Percentiles rank a stretch among this genome's conserved stretches.
Evolutionary conservation across 92 coral and sea anemone genomes (phyloP).

Genomic region (Zoanthus gigantus): DNA sequence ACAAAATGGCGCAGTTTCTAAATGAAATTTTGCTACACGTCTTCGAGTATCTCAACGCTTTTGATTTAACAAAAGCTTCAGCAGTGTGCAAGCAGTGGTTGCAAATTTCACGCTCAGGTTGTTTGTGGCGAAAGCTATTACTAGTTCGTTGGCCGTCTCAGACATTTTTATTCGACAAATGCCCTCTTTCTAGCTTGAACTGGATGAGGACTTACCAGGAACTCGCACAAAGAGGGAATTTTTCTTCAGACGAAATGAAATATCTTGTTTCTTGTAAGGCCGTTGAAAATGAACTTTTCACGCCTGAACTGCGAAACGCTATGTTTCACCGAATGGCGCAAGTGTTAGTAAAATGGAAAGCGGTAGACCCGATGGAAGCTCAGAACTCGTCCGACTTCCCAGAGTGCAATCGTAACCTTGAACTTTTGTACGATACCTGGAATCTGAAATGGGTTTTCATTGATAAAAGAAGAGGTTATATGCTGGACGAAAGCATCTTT

Average conservation of each 20-base stretch:
- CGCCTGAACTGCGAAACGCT: slow-evolving; percentile 82
- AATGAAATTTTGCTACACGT: slow-evolving; percentile 94
- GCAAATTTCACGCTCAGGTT: slow-evolving; percentile 74
- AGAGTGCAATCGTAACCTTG: slow-evolving; percentile 82
- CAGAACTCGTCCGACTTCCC: slow-evolving; percentile 82
- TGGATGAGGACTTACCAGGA: slow-evolving; percentile 91
- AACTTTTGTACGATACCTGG: slow-evolving; percentile 90
- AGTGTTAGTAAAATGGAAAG: slow-evolving; percentile 78
- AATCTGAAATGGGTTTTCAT: slow-evolving; percentile 94
- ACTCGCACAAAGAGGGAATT: slow-evolving; percentile 78
- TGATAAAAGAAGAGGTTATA: slow-evolving; percentile 90
- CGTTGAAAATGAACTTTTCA: slow-evolving; percentile 79
- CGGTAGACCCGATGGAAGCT: slow-evolving; percentile 77
- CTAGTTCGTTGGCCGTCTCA: slow-evolving; percentile 94
- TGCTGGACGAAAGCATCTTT: slow-evolving; percentile 83
- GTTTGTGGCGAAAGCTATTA: slow-evolving; percentile 85
- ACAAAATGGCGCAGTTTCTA: slow-evolving; percentile 74
- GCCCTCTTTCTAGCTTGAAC: slow-evolving; percentile 72
- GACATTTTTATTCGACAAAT: slow-evolving; percentile 77
- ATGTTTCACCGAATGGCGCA: slow-evolving; percentile 90
- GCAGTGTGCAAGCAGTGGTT: slow-evolving; percentile 90
- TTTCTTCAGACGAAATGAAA: slow-evolving; percentile 94
- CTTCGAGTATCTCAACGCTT: slow-evolving; percentile 85
- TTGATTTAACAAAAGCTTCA: slow-evolving; percentile 64
- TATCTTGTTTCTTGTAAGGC: slow-evolving; percentile 90